phyloP scores from a whole-genome alignment of 2,797 vertebrate genomes.

The Hoplostethus atlanticus region DNA sequence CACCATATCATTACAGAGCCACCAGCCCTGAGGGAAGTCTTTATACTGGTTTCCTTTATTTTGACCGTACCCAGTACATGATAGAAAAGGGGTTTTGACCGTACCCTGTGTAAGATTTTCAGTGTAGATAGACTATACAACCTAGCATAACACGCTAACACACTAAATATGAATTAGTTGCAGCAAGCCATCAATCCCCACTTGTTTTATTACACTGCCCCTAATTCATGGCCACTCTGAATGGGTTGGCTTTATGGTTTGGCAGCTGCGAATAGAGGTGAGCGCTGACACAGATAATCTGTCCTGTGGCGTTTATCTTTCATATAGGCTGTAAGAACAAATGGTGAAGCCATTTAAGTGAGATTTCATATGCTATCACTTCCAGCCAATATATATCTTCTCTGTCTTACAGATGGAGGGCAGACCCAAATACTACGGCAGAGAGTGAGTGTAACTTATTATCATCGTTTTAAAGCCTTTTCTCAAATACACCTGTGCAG shows the following conservation, averaged over 20 bases:
- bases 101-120: slow-evolving; percentile 17
- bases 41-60: not conserved
- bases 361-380: slow-evolving; percentile 53
- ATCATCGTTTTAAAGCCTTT: slow-evolving; percentile 18
- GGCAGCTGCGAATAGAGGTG: slow-evolving; percentile 57
- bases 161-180: slow-evolving; percentile 49
- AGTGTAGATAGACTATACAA: slow-evolving; percentile 7
- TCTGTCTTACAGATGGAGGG: slow-evolving; percentile 90
- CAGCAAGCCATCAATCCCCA: slow-evolving; percentile 58
- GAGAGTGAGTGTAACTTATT: slow-evolving; percentile 92
- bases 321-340: slow-evolving; percentile 55
- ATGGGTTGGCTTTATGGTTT: slow-evolving; percentile 64
- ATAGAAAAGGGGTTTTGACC: slow-evolving; percentile 3
- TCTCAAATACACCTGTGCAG: slow-evolving; percentile 6
- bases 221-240: slow-evolving; percentile 58
- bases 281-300: slow-evolving; percentile 69
- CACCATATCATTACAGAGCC: not conserved
- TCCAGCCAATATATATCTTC: slow-evolving; percentile 61
- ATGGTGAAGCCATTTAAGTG: slow-evolving; percentile 63
- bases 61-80: slow-evolving; percentile 3
- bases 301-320: slow-evolving; percentile 66
- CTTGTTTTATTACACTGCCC: slow-evolving; percentile 50
- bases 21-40: not conserved
- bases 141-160: slow-evolving; percentile 32
- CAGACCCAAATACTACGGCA: slow-evolving; percentile 98